These are phyloP conservation scores for Amphiprion clarkii DNA, from an alignment of 2,797 vertebrate species.

Conservation along the genomic window DNA sequence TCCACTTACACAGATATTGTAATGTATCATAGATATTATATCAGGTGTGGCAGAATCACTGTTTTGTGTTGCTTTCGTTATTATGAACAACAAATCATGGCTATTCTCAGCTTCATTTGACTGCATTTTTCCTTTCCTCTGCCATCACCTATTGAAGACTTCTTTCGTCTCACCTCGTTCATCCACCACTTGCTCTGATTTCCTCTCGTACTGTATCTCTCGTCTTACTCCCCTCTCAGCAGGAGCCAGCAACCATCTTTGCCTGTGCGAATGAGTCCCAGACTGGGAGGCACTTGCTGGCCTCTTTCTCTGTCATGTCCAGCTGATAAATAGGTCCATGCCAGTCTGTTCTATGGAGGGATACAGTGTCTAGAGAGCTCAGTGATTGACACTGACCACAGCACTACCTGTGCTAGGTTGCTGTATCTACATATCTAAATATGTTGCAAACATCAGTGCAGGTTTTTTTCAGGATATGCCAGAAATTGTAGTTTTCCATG, in stretches of 20 bases:
- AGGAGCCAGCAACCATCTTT: constrained; percentile 8
- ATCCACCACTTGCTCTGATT: background rate
- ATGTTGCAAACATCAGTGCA: background rate
- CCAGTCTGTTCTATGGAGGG: background rate
- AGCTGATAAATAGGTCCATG: constrained; percentile 32
- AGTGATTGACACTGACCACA: constrained; percentile 12
- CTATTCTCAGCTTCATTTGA: background rate
- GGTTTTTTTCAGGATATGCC: constrained; percentile 12
- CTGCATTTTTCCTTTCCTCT: background rate
- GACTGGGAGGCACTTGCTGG: constrained; percentile 48
- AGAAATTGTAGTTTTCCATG: constrained; percentile 4
- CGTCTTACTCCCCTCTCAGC: constrained; percentile 16
- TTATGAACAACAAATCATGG: too few relatives aligned
- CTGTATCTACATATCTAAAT: constrained; percentile 10
- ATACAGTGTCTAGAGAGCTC: background rate
- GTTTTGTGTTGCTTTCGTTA: too few relatives aligned
- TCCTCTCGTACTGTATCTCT: background rate
- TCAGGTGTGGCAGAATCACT: too few relatives aligned
- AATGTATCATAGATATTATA: too few relatives aligned
- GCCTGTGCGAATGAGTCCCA: constrained; percentile 6
- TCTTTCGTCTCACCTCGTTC: background rate
- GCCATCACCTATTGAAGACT: background rate
- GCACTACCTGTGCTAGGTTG: background rate
- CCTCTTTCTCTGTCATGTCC: constrained; percentile 29
- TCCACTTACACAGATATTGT: too few relatives aligned